phyloP scores from a whole-genome alignment of 2,113 vertebrate genomes.

The Indri indri region DNA sequence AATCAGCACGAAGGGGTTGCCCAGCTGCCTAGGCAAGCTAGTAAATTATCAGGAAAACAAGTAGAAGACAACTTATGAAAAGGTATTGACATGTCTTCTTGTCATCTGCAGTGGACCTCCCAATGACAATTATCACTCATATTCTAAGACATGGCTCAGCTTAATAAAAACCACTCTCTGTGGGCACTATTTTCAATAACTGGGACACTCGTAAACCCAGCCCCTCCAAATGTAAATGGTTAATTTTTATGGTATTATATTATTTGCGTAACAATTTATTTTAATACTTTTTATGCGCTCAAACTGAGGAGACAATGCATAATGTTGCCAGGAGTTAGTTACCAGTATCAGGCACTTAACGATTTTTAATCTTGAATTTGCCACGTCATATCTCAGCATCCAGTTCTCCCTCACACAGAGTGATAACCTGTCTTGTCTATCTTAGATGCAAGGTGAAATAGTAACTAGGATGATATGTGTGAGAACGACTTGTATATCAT shows the following conservation, averaged over 20 bases:
- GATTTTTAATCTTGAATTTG: background rate
- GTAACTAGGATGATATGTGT: background rate
- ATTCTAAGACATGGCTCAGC: background rate
- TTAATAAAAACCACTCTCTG: too few species aligned
- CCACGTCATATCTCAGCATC: background rate
- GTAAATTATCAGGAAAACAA: background rate
- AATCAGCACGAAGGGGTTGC: background rate
- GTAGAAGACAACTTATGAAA: too few species aligned
- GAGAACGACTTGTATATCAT: background rate
- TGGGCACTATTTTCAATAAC: background rate
- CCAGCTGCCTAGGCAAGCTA: background rate
- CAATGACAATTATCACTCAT: background rate
- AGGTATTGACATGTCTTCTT: background rate
- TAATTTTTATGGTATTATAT: background rate
- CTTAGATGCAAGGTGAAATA: background rate
- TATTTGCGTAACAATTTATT: background rate
- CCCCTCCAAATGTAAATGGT: background rate
- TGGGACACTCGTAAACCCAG: background rate
- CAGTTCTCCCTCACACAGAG: background rate
- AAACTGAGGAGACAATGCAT: background rate
- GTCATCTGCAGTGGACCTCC: background rate
- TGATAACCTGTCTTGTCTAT: background rate
- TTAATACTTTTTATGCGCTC: background rate
- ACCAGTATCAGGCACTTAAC: background rate
- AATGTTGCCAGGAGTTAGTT: background rate